phyloP scores from a whole-genome alignment of 2,113 vertebrate genomes.

The Drymodes brunneopygia region DNA sequence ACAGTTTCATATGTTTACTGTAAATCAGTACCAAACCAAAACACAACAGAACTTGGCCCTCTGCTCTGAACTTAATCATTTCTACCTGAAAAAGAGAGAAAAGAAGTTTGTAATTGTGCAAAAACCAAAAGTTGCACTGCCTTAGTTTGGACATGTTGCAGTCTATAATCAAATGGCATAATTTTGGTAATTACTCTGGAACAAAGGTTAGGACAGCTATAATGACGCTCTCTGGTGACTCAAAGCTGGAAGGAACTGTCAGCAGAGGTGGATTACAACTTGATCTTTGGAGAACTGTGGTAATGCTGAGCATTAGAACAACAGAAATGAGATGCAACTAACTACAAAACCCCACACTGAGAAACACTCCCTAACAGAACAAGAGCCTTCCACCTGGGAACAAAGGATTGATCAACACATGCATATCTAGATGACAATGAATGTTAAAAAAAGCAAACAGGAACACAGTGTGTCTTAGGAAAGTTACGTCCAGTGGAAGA shows the following conservation, averaged over 20 bases:
- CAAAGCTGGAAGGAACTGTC: neutral
- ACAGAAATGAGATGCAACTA: neutral
- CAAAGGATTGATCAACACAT: accelerated
- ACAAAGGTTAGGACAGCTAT: neutral
- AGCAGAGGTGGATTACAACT: neutral
- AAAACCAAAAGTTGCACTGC: neutral
- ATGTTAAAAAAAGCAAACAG: neutral
- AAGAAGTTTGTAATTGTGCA: neutral
- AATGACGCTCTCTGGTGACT: neutral
- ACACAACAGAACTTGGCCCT: neutral
- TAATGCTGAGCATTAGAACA: neutral
- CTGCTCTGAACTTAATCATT: neutral
- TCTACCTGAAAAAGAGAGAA: neutral
- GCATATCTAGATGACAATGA: neutral
- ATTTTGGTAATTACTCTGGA: neutral
- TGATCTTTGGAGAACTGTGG: neutral
- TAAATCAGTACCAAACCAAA: neutral
- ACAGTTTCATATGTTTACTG: neutral
- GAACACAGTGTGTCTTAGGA: neutral
- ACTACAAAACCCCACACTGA: neutral
- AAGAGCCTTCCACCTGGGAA: neutral
- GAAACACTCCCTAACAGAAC: neutral
- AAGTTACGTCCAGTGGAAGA: neutral
- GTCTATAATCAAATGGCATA: neutral
- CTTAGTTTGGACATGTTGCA: neutral